Base-by-base conservation (phyloP, 2,113 vertebrate species). In the Aramus guarauna region DNA sequence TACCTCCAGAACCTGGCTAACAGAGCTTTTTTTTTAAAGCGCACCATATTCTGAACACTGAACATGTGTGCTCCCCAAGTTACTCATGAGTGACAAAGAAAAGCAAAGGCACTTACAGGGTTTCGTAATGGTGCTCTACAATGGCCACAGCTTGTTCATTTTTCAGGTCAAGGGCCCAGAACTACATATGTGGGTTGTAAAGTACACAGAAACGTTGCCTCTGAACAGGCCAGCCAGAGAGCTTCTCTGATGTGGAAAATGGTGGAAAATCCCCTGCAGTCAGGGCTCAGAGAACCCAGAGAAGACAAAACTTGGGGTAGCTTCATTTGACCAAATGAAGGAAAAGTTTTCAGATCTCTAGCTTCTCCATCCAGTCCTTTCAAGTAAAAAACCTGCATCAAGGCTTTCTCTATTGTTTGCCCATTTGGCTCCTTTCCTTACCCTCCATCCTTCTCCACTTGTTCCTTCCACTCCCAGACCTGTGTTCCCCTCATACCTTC, bases 31-130 rank as follows among this genome's bases (percentile, higher is more conserved):
- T 68, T 43, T 43, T 60, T 32, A 19, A 59, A 75, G 32, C 0
- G 4, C 11, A n/a, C 3, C 12, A 32, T 12, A 58, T 60, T 39
- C 32, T 71, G 73, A 67, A 15, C 34, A 29, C 12, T 30, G 23
- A 43, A 34, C 2, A 6, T 11, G 6, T 43, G 9, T 2, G 8
- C 4, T 77, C 5, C 55, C 18, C 5, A 22, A 9, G 15, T 11
- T 24, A 48, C 4, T 50, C 15, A 21, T 52, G 22, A 58, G 24
- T 8, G 39, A 34, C 17, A 47, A 88, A 75, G 41, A 37, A 67
- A 64, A 85, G 27, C 15, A 45, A 48, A 50, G 8, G 8, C 23
- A 23, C 11, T 41, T 64, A 29, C 10, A 45, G 39, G 27, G 14
- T 41, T 64, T 37, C 0, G 0, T 52, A 48, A 37, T 24, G 27